phyloP scores from a whole-genome alignment of 2,888 invertebrate species.

The Bruchidius siliquastri region DNA sequence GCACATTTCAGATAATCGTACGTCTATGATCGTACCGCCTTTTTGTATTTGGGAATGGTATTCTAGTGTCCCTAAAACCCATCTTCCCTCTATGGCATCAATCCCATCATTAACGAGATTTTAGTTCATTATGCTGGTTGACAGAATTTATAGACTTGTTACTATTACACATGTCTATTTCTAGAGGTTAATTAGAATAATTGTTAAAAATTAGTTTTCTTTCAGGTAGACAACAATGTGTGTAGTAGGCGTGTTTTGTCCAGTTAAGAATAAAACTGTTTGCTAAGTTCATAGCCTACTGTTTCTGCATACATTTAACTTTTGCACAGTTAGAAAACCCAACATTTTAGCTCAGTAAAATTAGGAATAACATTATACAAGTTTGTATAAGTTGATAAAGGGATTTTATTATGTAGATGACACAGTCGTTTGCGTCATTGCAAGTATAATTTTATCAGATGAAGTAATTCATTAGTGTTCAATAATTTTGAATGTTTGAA shows the following conservation, averaged over 20 bases:
- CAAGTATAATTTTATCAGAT: too few relatives aligned
- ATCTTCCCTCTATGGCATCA: background rate
- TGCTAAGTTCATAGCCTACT: background rate
- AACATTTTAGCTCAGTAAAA: background rate
- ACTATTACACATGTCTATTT: background rate
- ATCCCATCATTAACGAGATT: conserved; percentile 7
- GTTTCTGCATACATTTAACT: background rate
- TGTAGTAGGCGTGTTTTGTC: background rate
- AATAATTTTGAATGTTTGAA: too few relatives aligned
- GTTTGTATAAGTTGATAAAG: too few relatives aligned
- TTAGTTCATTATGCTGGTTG: conserved; percentile 4
- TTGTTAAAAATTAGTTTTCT: background rate
- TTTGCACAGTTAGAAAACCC: background rate
- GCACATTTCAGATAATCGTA: conserved; percentile 21
- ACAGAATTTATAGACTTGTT: background rate
- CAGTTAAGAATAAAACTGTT: background rate
- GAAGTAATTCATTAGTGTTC: too few relatives aligned
- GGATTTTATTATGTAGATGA: too few relatives aligned
- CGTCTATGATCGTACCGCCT: conserved; percentile 24
- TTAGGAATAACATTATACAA: background rate
- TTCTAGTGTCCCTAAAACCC: conserved; percentile 10
- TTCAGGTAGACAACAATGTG: background rate
- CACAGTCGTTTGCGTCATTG: too few relatives aligned
- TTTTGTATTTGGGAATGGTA: conserved; percentile 24
- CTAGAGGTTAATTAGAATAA: conserved; percentile 2